Evolutionary conservation across 2,888 invertebrate species (phyloP).

Genomic region (Rotaria magnacalcarata): DNA sequence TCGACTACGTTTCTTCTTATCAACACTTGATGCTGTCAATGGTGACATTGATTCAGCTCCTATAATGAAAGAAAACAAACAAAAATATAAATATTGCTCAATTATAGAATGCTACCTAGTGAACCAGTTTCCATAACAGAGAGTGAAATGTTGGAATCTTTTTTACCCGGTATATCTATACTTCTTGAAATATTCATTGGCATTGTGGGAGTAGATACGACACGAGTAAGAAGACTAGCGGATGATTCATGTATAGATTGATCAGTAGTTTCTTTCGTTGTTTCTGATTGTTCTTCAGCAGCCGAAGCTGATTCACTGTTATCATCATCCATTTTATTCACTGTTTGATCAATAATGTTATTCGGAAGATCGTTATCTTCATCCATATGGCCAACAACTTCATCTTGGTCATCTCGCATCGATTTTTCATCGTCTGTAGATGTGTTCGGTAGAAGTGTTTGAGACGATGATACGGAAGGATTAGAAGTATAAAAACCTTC

Average conservation of each 20-base stretch:
- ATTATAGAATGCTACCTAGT: not conserved
- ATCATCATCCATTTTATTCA: conserved; percentile 9
- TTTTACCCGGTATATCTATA: conserved; percentile 21
- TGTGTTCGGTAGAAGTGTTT: not conserved
- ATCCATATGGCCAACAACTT: not conserved
- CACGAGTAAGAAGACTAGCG: not conserved
- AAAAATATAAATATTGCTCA: not conserved
- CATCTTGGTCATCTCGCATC: not conserved
- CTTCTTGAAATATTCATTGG: conserved; percentile 7
- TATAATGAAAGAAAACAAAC: not conserved
- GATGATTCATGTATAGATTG: not conserved
- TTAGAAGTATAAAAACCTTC: not conserved
- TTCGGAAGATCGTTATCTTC: not conserved
- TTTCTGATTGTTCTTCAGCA: not conserved
- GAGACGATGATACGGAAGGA: conserved; percentile 2
- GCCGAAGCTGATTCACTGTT: conserved; percentile 8
- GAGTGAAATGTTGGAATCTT: not conserved
- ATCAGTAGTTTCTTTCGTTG: not conserved
- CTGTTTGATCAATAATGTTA: not conserved
- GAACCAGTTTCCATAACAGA: conserved; percentile 19
- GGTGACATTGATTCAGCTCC: not conserved
- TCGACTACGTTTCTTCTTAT: conserved; percentile 71
- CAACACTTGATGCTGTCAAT: conserved; percentile 36
- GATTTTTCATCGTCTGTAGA: not conserved
- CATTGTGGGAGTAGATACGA: not conserved